Base-by-base conservation (phyloP, 2,888 invertebrate species). In the Hydraecia micacea region DNA sequence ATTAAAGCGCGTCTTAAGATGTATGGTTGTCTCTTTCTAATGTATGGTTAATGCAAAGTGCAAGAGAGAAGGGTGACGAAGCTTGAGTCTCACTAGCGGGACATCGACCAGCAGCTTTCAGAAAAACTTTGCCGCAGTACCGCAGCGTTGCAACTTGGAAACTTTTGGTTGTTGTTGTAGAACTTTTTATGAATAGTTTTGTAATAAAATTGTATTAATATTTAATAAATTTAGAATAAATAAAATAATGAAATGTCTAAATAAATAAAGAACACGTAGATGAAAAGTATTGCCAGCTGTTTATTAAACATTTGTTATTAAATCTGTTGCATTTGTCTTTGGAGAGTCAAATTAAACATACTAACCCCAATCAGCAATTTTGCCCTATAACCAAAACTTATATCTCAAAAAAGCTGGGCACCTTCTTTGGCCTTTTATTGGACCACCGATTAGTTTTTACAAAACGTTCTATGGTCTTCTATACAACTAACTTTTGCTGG, bases 21-120 rank as follows among this genome's bases (percentile, higher is more conserved):
- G 79, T 93, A 88, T 90, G 67, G 75, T 83, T 86, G 90, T 95
- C 95, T 93, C 93, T 87, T 83, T 94, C 89, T 91, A 85, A 90
- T 92, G 90, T 95, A 92, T 71, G 90, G 83, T 75, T 76, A 81
- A 82, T 76, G 83, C 55, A 76, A 75, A 79, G 92, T 90, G 85
- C 85, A 93, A 95, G 83, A 91, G 92, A 87, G 95, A 95, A 81
- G 86, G 90, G 80, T 86, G 85, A 92, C 84, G 90, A 91, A 93
- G 95, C 94, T 95, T 91, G 92, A 95, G 94, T 90, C 93, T 94
- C 91, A 91, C 94, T 96, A 96, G 96, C 96, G 96, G 96, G 96
- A 96, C 96, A 96, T 96, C 96, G 96, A 96, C 96, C 96, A 96
- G 95, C 96, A 96, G 95, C 96, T 96, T 96, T 96, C 95, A 96